A percentile compares a stretch with the other conserved stretches of the same genome.
Conservation (phyloP, 2,888 invertebrate species). For the Dynastes hyllus region DNA sequence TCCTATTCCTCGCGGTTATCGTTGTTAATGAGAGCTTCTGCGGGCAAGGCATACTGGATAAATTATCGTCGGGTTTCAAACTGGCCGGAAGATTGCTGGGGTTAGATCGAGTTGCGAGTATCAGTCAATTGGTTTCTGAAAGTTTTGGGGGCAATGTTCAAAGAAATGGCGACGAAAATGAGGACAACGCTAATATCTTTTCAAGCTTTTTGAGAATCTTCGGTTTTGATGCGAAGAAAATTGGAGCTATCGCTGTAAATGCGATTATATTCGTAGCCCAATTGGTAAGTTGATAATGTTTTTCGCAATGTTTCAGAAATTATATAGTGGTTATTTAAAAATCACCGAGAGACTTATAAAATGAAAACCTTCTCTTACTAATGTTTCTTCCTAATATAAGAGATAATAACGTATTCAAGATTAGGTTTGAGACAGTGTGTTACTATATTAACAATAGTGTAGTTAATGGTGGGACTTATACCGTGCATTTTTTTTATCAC, state of each 20-base stretch:
- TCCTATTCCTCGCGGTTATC: conserved; percentile 26
- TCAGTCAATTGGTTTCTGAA: conserved; percentile 77
- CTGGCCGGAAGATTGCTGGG: conserved; percentile 73
- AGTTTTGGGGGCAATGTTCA: conserved; percentile 69
- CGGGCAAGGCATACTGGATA: conserved; percentile 66
- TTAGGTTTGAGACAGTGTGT: too few species aligned
- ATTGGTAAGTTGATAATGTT: conserved; percentile 75
- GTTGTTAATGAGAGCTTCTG: conserved; percentile 28
- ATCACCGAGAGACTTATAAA: too few species aligned
- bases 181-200: conserved; percentile 59
- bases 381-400: too few species aligned
- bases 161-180: conserved; percentile 50
- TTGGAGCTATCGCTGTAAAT: conserved; percentile 88
- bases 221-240: conserved; percentile 84
- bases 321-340: too few species aligned
- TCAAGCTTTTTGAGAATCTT: conserved; percentile 79
- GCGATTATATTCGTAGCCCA: conserved; percentile 89
- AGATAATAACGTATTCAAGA: too few species aligned
- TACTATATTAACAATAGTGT: too few species aligned
- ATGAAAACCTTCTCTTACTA: too few species aligned
- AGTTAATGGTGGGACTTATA: too few species aligned
- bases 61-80: conserved; percentile 72
- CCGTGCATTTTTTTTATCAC: too few species aligned
- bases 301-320: background rate
- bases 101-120: conserved; percentile 72